Base-by-base conservation (phyloP, 2,888 invertebrate genomes). In the Pinctada fucata region DNA sequence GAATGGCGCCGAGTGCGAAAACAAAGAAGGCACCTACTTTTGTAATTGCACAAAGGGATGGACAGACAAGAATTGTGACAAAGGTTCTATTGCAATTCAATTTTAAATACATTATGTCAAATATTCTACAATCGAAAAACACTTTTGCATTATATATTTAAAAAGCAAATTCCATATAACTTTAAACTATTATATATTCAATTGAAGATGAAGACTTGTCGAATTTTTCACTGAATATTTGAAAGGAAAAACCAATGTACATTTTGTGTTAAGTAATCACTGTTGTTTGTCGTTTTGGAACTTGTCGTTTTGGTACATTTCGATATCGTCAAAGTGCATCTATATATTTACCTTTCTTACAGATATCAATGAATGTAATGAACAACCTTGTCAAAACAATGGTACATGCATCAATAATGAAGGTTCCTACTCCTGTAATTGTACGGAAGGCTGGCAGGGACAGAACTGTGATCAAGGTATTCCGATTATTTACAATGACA, bases 351-450 rank as follows among this genome's bases (percentile, higher is more conserved):
- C 16, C 48, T 13, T 51, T 13, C 5, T 13, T 3, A 6, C 13
- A 48, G 77, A 77, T 63, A 10, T 77, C 8, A 50, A 77, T n/a
- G 77, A 77, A 67, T 77, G 77, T 49, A 67, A 72, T 5, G 47
- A 51, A n/a, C 10, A 3, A 3, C 77, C 72, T 5, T 77, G 77
- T 52, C 67, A 69, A 13, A 3, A 77, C 45, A 67, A 72, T 58
- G 77, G 77, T 10, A 72, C 77, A 3, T 77, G 77, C 16, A 52
- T 68, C 6, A 77, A 77, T 52, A 72, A 45, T 3, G 8, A 10
- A 31, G 77, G 77, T 47, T 49, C 58, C 5, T 77, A 67, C 64
- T n/a, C 52, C 10, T 77, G 77, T 16, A 64, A 66, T 6, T 77
- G 77, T 31, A 52, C 68, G 10, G 31, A 31, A 48, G 72, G 72